Evolutionary conservation across 2,797 vertebrate genomes (phyloP).

Genomic region (Sebastes taczanowskii): DNA sequence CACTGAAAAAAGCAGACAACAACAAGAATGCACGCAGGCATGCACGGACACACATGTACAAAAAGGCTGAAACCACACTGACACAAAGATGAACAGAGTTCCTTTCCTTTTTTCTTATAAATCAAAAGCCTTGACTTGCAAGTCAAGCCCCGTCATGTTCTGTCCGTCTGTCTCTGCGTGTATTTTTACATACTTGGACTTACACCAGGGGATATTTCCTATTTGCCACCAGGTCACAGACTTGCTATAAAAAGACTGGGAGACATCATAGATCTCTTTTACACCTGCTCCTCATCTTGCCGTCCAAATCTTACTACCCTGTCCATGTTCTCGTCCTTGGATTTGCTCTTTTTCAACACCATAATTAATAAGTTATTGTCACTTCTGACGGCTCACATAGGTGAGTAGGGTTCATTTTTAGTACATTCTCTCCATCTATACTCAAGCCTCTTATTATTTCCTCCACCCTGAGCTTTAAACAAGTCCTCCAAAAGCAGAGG

Average conservation of each 20-base stretch:
- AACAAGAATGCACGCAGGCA: background rate
- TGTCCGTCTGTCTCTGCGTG: background rate
- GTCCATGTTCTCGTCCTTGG: background rate
- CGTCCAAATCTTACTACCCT: background rate
- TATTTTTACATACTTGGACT: constrained; percentile 32
- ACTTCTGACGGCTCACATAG: background rate
- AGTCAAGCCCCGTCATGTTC: background rate
- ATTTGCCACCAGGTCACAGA: constrained; percentile 18
- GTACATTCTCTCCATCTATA: background rate
- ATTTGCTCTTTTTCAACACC: background rate
- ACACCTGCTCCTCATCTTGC: constrained; percentile 32
- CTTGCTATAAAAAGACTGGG: constrained; percentile 58
- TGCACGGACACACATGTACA: background rate
- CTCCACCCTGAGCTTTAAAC: background rate
- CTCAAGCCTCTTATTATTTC: background rate
- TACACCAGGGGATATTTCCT: constrained; percentile 2
- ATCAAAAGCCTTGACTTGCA: background rate
- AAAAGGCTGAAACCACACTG: background rate
- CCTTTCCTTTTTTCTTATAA: background rate
- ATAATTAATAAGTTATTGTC: background rate
- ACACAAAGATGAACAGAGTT: background rate
- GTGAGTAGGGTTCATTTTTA: background rate
- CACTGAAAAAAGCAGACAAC: background rate
- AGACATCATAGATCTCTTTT: constrained; percentile 25
- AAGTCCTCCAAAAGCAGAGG: background rate